Evolutionary conservation across 2,113 vertebrate species (phyloP), one percentile per base, ranked within the genome.

Genomic region (Scophthalmus maximus): DNA sequence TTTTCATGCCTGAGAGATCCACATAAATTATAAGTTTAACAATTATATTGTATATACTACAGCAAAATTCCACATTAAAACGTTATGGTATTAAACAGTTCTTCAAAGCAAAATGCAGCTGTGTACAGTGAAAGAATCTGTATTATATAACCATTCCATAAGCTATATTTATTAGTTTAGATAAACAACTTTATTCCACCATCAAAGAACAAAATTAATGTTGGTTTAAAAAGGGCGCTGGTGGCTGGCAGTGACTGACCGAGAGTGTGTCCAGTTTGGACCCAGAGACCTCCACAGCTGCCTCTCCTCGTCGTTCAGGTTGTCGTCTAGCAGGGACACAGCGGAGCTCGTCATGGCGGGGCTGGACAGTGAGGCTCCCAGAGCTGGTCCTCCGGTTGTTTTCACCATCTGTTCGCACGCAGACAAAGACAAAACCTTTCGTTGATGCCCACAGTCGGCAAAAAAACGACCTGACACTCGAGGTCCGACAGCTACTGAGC

Each of bases 201-300:
- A n/a, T n/a, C n/a, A n/a, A n/a, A n/a, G n/a, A n/a, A n/a, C n/a
- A n/a, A n/a, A n/a, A n/a, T n/a, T 36, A 3, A 14, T 36, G 9
- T 36, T 36, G 5, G 3, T 42, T 42, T 18, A 42, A 42, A 42
- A 42, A n/a, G 5, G 40, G 3, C 9, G 2, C 26, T n/a, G 26
- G 8, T 4, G 30, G 27, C 9, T 7, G 59, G 17, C 2, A 26
- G 42, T 14, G 42, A 75, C 93, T 53, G 83, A 96, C 96, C 61
- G 91, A 68, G 91, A 68, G 6, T 86, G 89, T 15, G 93, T 97
- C 96, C 96, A 97, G 69, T 94, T 89, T 34, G 93, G 91, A 2
- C 95, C 96, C 42, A 96, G 89, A 0, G 94, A 94, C 8, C 82
- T 86, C 96, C 96, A 97, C 55, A 96, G 91, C 23, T 74, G 76